These are phyloP conservation scores for Rotaria magnacalcarata DNA, from an alignment of 2,888 invertebrate genomes.

Conservation along the genomic window DNA sequence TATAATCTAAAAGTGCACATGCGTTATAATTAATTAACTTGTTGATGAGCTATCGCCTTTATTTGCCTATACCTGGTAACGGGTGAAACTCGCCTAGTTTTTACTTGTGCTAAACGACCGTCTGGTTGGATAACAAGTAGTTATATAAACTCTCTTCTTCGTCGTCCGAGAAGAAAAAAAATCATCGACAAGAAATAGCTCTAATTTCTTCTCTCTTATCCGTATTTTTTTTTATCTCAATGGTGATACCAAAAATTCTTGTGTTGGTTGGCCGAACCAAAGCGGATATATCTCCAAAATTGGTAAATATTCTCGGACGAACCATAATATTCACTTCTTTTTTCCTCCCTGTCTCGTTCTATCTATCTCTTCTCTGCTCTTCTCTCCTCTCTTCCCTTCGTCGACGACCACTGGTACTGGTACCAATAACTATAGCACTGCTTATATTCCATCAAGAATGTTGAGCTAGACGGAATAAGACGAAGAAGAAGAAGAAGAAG, in stretches of 20 bases:
- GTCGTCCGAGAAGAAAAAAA: neutral
- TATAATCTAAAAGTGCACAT: neutral
- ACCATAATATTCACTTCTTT: neutral
- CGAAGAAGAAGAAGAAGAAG: neutral
- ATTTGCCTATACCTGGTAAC: neutral
- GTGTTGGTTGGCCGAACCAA: neutral
- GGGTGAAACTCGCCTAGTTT: neutral
- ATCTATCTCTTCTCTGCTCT: too few species aligned
- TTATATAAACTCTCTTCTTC: neutral
- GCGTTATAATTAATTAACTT: too few species aligned
- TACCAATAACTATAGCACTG: neutral
- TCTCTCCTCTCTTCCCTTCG: too few species aligned
- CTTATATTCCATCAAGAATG: neutral
- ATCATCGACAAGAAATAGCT: neutral
- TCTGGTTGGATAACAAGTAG: neutral
- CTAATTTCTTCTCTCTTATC: constrained; percentile 15
- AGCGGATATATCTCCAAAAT: constrained; percentile 9
- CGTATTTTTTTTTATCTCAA: neutral
- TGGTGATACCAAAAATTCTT: neutral
- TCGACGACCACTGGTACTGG: constrained; percentile 6
- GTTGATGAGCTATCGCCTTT: neutral
- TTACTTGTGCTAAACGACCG: neutral
- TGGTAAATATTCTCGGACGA: constrained; percentile 22
- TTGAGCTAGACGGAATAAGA: neutral
- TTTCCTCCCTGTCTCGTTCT: neutral